Conservation (phyloP, 2,888 invertebrate genomes). For the Steinernema hermaphroditum region DNA sequence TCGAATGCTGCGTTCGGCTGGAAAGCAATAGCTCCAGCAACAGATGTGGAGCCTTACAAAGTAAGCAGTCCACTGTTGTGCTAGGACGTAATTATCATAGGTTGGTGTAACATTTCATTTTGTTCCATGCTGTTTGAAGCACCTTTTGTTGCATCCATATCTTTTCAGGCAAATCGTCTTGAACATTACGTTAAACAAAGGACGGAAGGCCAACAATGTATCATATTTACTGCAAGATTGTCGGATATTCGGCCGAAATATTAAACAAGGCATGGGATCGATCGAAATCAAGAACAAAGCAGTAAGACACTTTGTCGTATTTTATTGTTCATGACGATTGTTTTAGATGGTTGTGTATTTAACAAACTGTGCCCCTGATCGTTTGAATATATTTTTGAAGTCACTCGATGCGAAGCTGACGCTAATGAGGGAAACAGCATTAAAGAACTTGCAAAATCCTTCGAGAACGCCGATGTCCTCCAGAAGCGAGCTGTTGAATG, state of each 20-base stretch:
- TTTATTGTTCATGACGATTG: background rate
- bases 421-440: constrained; percentile 40
- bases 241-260: constrained; percentile 38
- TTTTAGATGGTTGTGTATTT: constrained; percentile 44
- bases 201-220: constrained; percentile 33
- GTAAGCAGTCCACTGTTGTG: constrained; percentile 10
- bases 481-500: constrained; percentile 33
- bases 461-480: background rate
- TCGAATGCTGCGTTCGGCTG: constrained; percentile 48
- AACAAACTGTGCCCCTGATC: constrained; percentile 52
- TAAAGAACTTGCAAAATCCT: background rate
- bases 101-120: background rate
- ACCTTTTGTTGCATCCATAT: background rate
- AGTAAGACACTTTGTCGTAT: constrained; percentile 5
- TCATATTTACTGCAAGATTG: constrained; percentile 45
- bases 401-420: constrained; percentile 54
- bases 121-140: background rate
- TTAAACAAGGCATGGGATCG: constrained; percentile 44
- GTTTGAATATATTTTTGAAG: constrained; percentile 54
- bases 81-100: constrained; percentile 5
- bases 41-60: background rate
- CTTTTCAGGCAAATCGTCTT: constrained; percentile 46
- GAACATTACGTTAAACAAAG: constrained; percentile 43
- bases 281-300: constrained; percentile 49
- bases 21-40: constrained; percentile 29